Conservation (phyloP, 1,140 invertebrate species). For the Cataglyphis hispanica region DNA sequence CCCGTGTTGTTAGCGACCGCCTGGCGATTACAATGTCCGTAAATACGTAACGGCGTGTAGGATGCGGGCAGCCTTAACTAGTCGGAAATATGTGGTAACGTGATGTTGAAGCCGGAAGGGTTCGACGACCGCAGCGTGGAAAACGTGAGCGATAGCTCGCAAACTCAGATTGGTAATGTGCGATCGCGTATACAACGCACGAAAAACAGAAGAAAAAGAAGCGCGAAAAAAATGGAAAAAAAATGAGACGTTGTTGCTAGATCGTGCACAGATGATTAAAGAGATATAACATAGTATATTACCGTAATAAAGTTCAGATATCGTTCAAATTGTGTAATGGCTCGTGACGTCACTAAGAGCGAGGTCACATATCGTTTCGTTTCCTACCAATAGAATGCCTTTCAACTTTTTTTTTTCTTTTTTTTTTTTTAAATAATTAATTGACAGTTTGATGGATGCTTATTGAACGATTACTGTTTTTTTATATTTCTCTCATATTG, state of each 20-base stretch:
- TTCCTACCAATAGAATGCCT: constrained; percentile 3
- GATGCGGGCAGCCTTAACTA: constrained; percentile 72
- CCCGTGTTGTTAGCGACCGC: constrained; percentile 66
- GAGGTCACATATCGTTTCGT: not conserved
- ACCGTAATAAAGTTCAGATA: not conserved
- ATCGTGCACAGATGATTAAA: not conserved
- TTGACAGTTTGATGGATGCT: not conserved
- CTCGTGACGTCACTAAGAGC: constrained; percentile 1
- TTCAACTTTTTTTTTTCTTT: not conserved
- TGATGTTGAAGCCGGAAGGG: constrained; percentile 56
- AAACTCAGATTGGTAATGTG: constrained; percentile 48
- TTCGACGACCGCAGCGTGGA: constrained; percentile 66
- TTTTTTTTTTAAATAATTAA: not conserved
- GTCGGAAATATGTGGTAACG: constrained; percentile 72
- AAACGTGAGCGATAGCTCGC: constrained; percentile 78
- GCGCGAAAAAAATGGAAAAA: not conserved
- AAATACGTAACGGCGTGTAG: constrained; percentile 56
- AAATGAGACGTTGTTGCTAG: not conserved
- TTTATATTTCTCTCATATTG: not conserved
- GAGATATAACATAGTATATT: constrained; percentile 18
- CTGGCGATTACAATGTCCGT: constrained; percentile 75
- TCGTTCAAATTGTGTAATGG: constrained; percentile 15
- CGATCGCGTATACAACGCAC: constrained; percentile 34
- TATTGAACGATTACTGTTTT: not conserved
- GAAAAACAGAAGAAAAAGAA: constrained; percentile 21